These are phyloP conservation scores for Hypsibius dujardini DNA, from an alignment of 1,140 invertebrate species.

Conservation along the genomic window DNA sequence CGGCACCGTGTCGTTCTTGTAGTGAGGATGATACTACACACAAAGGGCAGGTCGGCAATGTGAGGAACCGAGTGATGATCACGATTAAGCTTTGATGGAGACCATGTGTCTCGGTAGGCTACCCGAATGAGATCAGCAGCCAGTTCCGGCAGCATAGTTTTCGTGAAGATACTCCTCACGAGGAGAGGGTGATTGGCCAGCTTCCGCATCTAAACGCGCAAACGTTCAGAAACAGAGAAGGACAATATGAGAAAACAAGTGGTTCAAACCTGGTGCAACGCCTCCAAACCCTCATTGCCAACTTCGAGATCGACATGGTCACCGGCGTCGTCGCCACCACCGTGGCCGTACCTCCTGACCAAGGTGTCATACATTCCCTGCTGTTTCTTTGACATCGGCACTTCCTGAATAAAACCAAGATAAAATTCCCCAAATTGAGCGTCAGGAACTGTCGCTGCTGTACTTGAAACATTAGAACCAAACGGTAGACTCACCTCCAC, in stretches of 20 bases:
- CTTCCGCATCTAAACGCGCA: constrained; percentile 43
- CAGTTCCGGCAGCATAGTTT: constrained; percentile 42
- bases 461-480: no score
- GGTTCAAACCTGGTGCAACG: not conserved
- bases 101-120: not conserved
- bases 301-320: constrained; percentile 40
- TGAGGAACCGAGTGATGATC: no score
- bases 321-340: constrained; percentile 25
- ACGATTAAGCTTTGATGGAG: no score
- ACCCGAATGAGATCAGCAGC: constrained; percentile 34
- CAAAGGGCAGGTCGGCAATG: not conserved
- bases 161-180: constrained; percentile 54
- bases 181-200: constrained; percentile 72
- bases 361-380: constrained; percentile 52
- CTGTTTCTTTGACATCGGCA: constrained; percentile 51
- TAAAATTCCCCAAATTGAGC: no score
- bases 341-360: constrained; percentile 30
- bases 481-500: constrained; percentile 32
- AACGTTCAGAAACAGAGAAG: no score
- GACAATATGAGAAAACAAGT: no score
- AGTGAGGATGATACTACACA: constrained; percentile 34
- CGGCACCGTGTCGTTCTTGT: constrained; percentile 58
- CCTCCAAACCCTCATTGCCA: not conserved
- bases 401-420: constrained; percentile 25
- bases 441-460: no score